Conservation (phyloP, 2,113 vertebrate species). For the Syngnathus floridae region DNA sequence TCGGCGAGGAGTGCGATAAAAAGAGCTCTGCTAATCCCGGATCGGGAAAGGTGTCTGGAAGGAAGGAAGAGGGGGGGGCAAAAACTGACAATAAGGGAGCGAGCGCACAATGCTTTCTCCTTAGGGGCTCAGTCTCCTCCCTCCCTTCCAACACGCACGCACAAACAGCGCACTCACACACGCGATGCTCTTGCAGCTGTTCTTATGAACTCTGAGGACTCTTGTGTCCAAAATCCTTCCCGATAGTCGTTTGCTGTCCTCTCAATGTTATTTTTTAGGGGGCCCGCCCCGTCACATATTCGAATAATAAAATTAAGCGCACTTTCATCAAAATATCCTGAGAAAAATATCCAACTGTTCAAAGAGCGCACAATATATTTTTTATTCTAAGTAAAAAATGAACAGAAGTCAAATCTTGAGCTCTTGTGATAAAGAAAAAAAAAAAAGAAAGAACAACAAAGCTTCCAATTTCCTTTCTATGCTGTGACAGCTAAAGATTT, state of each 20-base stretch:
- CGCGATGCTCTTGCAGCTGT: background rate
- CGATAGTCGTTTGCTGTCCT: background rate
- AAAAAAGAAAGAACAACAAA: too few species aligned
- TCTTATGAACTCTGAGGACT: background rate
- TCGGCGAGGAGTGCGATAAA: conserved; percentile 2
- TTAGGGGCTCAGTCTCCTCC: conserved; percentile 34
- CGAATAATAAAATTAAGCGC: background rate
- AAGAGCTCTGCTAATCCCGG: conserved; percentile 22
- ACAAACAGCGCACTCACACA: background rate
- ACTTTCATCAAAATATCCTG: background rate
- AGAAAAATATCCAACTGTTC: too few species aligned
- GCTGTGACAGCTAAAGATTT: background rate
- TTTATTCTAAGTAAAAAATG: too few species aligned
- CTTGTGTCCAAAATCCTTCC: background rate
- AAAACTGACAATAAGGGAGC: conserved; percentile 25
- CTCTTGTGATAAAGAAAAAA: too few species aligned
- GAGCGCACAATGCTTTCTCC: conserved; percentile 43
- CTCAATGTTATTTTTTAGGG: background rate
- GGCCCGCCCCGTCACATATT: background rate
- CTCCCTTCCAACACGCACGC: background rate
- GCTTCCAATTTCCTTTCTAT: too few species aligned
- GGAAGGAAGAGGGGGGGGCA: conserved; percentile 13
- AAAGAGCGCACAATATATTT: too few species aligned
- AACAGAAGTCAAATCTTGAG: too few species aligned
- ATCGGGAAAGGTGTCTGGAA: conserved; percentile 55